A percentile compares a stretch with the other conserved stretches of the same genome.
phyloP scores from a whole-genome alignment of 2,113 vertebrate species.

The Nesoenas mayeri region DNA sequence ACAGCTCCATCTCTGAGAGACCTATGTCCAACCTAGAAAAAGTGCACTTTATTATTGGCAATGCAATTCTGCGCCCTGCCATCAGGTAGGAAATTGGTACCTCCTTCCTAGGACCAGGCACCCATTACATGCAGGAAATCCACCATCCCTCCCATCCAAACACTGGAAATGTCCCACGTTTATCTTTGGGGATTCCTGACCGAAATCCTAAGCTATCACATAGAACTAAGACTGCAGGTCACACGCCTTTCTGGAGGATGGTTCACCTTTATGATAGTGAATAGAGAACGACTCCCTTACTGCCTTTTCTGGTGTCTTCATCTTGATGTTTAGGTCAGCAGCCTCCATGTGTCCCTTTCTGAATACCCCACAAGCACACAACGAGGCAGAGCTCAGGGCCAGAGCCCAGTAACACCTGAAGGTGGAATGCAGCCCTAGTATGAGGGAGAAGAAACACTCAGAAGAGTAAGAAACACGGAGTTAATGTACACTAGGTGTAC shows the following conservation, averaged over 20 bases:
- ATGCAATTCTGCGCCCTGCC: slow-evolving; percentile 84
- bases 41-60: slow-evolving; percentile 89
- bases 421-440: not conserved
- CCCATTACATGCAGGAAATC: not conserved
- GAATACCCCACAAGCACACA: not conserved
- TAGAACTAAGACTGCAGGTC: not conserved
- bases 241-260: not conserved
- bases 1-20: slow-evolving; percentile 78
- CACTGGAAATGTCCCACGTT: not conserved
- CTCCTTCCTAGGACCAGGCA: not conserved
- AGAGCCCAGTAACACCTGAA: not conserved
- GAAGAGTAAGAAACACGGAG: not conserved
- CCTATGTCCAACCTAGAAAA: slow-evolving; percentile 92
- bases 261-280: not conserved
- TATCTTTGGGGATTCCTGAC: not conserved
- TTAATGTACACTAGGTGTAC: not conserved
- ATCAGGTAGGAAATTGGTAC: slow-evolving; percentile 81
- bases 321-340: not conserved
- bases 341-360: not conserved
- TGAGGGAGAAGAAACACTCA: not conserved
- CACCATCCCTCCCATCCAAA: not conserved
- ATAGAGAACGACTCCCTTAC: not conserved
- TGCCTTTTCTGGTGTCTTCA: not conserved
- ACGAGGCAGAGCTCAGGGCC: not conserved
- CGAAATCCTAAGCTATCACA: not conserved